Evolutionary conservation across 92 coral and sea anemone genomes (phyloP).

Genomic region (Parazoanthus darwini): DNA sequence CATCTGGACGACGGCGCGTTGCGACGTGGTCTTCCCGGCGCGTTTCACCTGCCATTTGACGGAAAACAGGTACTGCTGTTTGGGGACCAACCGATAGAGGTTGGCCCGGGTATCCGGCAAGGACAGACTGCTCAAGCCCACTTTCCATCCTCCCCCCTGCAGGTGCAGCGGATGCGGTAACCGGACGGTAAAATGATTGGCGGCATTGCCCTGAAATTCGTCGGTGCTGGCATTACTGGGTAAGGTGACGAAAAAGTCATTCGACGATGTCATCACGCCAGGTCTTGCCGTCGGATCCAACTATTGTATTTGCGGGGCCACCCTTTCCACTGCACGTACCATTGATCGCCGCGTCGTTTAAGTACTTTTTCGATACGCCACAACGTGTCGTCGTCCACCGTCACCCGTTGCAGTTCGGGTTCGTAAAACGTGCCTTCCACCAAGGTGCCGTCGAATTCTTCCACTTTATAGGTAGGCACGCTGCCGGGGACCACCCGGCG

Average conservation of each 20-base stretch:
- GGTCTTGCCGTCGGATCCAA: slow-evolving; percentile 35
- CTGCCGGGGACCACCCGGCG: slow-evolving; percentile 30
- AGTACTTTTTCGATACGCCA: slow-evolving; percentile 48
- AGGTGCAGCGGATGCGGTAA: not conserved
- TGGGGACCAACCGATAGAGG: slow-evolving; percentile 32
- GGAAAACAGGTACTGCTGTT: slow-evolving; percentile 40
- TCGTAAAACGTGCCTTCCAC: slow-evolving; percentile 58
- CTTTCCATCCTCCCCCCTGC: not conserved
- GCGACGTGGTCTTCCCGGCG: not conserved
- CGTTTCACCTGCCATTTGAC: slow-evolving; percentile 29
- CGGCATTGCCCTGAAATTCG: not conserved
- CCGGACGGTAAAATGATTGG: not conserved
- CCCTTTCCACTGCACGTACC: slow-evolving; percentile 47
- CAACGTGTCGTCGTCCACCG: slow-evolving; percentile 20
- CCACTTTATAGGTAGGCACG: slow-evolving; percentile 45
- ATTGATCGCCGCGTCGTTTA: slow-evolving; percentile 39
- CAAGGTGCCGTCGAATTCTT: slow-evolving; percentile 54
- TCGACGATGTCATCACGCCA: slow-evolving; percentile 26
- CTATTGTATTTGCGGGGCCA: slow-evolving; percentile 45
- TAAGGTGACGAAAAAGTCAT: not conserved
- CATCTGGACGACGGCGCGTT: slow-evolving; percentile 23
- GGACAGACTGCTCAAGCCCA: slow-evolving; percentile 46
- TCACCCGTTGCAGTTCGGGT: slow-evolving; percentile 51
- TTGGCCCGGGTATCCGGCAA: slow-evolving; percentile 44
- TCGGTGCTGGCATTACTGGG: not conserved